Evolutionary conservation across 2,113 vertebrate species (phyloP).

Genomic region (Eptatretus burgeri): DNA sequence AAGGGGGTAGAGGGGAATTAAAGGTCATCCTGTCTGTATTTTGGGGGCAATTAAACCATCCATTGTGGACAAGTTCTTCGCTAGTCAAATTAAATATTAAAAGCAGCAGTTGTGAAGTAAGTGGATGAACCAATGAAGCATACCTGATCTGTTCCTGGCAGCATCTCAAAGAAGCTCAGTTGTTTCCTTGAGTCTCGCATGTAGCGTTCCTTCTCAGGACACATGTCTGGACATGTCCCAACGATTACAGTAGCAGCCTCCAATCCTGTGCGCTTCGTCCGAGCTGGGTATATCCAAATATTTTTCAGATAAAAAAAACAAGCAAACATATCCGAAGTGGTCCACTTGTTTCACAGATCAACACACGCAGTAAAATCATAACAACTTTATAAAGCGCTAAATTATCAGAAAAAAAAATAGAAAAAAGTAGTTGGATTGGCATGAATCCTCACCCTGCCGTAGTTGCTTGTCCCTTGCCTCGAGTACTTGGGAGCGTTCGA

Average conservation of each 20-base stretch:
- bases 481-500: too few relatives aligned
- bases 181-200: slow-evolving; percentile 86
- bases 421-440: too few relatives aligned
- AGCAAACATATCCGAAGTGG: neutral
- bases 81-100: neutral
- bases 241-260: slow-evolving; percentile 56
- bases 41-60: neutral
- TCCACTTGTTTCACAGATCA: too few relatives aligned
- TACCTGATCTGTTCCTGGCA: slow-evolving; percentile 60
- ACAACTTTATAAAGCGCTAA: too few relatives aligned
- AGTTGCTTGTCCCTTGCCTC: too few relatives aligned
- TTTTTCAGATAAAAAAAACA: neutral
- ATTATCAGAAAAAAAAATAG: too few relatives aligned
- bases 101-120: neutral
- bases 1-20: neutral
- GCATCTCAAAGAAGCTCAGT: slow-evolving; percentile 47
- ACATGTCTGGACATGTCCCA: slow-evolving; percentile 86
- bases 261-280: slow-evolving; percentile 51
- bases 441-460: too few relatives aligned
- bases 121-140: neutral
- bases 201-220: slow-evolving; percentile 90
- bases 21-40: neutral
- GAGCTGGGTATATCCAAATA: slow-evolving; percentile 20
- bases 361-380: too few relatives aligned
- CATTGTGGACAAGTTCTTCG: neutral